Percentiles rank a stretch among this genome's conserved stretches.
phyloP scores from a whole-genome alignment of 2,888 invertebrate species.

The Sturmia bella region DNA sequence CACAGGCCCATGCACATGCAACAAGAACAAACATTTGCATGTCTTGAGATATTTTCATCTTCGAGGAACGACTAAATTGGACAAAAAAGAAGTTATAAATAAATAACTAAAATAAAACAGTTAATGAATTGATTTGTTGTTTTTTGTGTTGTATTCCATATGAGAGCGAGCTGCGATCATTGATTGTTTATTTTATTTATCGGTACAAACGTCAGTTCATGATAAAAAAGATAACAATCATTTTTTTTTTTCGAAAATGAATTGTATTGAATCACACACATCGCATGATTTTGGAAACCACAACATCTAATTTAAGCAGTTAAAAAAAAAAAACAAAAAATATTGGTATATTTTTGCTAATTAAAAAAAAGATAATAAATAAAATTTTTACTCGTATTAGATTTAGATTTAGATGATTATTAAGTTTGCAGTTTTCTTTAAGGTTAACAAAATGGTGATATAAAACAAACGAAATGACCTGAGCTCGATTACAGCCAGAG shows the following conservation, averaged over 20 bases:
- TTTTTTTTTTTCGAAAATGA: constrained; percentile 58
- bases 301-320: constrained; percentile 38
- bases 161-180: constrained; percentile 43
- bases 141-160: constrained; percentile 10
- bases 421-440: too few relatives aligned
- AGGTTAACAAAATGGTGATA: too few relatives aligned
- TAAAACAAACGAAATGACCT: too few relatives aligned
- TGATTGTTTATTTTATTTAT: constrained; percentile 67
- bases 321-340: too few relatives aligned
- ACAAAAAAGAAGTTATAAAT: constrained; percentile 37
- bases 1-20: constrained; percentile 62
- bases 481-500: too few relatives aligned
- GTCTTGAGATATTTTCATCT: constrained; percentile 45
- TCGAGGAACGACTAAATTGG: constrained; percentile 54
- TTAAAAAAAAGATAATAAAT: not conserved
- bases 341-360: constrained; percentile 12
- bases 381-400: constrained; percentile 5
- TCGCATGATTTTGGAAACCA: constrained; percentile 53
- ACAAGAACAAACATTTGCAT: constrained; percentile 66
- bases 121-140: constrained; percentile 65
- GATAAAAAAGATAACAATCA: constrained; percentile 66
- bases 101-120: constrained; percentile 62
- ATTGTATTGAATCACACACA: constrained; percentile 63
- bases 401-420: not conserved
- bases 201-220: constrained; percentile 63